Evolutionary conservation across 2,888 invertebrate genomes (phyloP).

Genomic region (Lasioglossum villosulum): DNA sequence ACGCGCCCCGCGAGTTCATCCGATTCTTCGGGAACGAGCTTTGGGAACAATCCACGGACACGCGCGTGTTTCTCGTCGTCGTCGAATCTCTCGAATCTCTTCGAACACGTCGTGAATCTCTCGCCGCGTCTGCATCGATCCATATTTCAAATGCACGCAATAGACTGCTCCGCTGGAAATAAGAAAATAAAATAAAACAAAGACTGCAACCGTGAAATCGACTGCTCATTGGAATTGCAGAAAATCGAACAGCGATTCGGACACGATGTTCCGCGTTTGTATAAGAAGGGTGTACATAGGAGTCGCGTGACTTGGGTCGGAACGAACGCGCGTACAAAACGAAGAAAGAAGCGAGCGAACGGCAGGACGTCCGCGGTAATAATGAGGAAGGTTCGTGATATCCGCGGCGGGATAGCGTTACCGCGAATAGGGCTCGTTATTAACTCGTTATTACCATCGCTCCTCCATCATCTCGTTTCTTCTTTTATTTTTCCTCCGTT

Average conservation of each 20-base stretch:
- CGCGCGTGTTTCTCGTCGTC: background rate
- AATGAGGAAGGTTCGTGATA: conserved; percentile 43
- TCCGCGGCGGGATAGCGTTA: conserved; percentile 27
- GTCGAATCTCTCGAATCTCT: background rate
- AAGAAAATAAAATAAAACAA: conserved; percentile 5
- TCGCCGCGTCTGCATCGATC: conserved; percentile 1
- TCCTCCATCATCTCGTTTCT: conserved; percentile 19
- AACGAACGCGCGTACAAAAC: conserved; percentile 20
- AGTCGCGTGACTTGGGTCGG: conserved; percentile 41
- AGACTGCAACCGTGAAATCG: conserved; percentile 51
- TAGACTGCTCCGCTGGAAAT: conserved; percentile 19
- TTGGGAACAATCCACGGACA: conserved; percentile 43
- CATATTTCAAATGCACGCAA: background rate
- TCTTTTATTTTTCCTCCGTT: background rate
- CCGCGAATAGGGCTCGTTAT: conserved; percentile 22
- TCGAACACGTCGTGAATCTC: background rate
- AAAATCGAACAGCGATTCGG: conserved; percentile 19
- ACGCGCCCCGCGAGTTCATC: conserved; percentile 38
- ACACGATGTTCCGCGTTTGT: background rate
- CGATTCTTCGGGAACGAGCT: conserved; percentile 34
- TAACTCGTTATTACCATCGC: conserved; percentile 39
- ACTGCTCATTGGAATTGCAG: conserved; percentile 23
- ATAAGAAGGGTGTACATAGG: conserved; percentile 1
- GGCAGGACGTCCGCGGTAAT: conserved; percentile 34
- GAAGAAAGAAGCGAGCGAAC: background rate